phyloP scores from a whole-genome alignment of 2,113 vertebrate species.

The Microcebus jonahi region DNA sequence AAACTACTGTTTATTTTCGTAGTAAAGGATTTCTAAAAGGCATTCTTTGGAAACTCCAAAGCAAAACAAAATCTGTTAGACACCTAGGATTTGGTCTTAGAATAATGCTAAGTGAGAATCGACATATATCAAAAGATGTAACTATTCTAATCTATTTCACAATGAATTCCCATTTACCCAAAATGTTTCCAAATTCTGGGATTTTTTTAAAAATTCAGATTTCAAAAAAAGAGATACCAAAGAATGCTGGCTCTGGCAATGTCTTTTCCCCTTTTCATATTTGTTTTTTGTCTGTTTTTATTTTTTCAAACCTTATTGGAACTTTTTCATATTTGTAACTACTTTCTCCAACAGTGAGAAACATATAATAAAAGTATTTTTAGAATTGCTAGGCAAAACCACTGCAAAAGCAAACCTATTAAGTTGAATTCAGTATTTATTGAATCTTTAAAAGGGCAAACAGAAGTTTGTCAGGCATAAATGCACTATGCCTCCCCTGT shows the following conservation, averaged over 20 bases:
- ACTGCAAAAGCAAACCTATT: not conserved
- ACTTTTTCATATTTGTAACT: not conserved
- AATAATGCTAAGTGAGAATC: not conserved
- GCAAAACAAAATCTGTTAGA: conserved; percentile 11
- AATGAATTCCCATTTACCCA: not conserved
- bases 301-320: too few species aligned
- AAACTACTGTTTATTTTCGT: not conserved
- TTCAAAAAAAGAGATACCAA: not conserved
- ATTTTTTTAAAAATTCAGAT: not conserved
- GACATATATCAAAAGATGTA: not conserved
- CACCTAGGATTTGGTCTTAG: not conserved
- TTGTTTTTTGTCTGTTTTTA: not conserved
- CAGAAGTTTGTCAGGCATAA: not conserved
- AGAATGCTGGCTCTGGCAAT: not conserved
- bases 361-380: not conserved
- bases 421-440: not conserved
- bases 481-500: not conserved
- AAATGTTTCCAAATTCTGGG: not conserved
- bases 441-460: not conserved
- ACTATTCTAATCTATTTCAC: conserved; percentile 10
- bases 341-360: not conserved
- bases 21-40: conserved; percentile 8
- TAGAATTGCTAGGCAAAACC: not conserved
- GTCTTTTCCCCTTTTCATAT: not conserved
- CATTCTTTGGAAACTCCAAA: conserved; percentile 29